Percentiles rank a stretch among this genome's conserved stretches.
Conservation (phyloP, 2,113 vertebrate species). For the Azemiops feae region DNA sequence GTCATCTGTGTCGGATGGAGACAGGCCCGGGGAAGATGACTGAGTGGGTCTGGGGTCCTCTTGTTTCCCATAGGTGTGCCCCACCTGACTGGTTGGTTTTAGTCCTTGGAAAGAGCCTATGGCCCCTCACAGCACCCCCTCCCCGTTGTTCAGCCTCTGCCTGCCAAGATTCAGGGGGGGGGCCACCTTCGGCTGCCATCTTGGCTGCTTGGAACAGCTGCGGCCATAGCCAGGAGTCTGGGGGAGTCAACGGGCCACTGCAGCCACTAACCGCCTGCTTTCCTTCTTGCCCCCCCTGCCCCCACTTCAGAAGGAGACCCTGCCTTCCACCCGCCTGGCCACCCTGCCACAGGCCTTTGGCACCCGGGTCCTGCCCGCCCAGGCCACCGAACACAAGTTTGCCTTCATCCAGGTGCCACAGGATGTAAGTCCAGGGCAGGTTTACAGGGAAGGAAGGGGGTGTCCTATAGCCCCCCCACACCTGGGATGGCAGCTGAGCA, state of each 20-base stretch:
- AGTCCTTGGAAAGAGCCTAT: too few relatives aligned
- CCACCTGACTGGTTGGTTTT: too few relatives aligned
- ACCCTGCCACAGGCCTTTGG: slow-evolving; percentile 85
- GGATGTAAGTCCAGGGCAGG: slow-evolving; percentile 77
- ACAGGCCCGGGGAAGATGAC: background rate
- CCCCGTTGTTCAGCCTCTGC: too few relatives aligned
- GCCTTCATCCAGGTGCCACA: slow-evolving; percentile 90
- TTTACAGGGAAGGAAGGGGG: background rate
- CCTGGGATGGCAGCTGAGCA: background rate
- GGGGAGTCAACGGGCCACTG: background rate
- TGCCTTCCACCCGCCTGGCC: slow-evolving; percentile 82
- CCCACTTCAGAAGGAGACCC: slow-evolving; percentile 80
- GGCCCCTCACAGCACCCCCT: too few relatives aligned
- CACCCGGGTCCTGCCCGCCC: slow-evolving; percentile 80
- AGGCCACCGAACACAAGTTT: slow-evolving; percentile 88
- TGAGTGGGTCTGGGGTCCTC: too few relatives aligned
- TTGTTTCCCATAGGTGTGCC: too few relatives aligned
- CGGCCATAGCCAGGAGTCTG: too few relatives aligned
- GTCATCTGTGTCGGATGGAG: background rate
- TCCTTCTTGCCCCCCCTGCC: accelerated
- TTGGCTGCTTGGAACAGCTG: too few relatives aligned
- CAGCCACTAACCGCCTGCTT: background rate
- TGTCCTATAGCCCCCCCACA: background rate
- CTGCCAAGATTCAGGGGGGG: too few relatives aligned
- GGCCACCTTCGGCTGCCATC: too few relatives aligned